Percentiles rank a stretch among this genome's conserved stretches.
phyloP scores from a whole-genome alignment of 2,888 invertebrate genomes.

The Auanema freiburgensis region DNA sequence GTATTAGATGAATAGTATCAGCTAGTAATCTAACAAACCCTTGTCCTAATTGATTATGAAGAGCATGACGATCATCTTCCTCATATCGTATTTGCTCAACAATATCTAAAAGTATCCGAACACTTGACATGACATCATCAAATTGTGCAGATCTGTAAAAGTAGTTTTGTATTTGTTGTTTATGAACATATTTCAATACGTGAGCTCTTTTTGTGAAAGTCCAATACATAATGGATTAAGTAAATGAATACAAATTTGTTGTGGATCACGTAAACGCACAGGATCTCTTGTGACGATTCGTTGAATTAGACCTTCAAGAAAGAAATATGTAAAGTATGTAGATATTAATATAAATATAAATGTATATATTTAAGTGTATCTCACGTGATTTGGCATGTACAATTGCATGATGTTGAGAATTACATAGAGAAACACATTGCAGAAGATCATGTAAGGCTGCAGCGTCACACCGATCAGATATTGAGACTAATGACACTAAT shows the following conservation, averaged over 20 bases:
- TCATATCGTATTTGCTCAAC: slow-evolving; percentile 62
- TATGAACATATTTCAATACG: slow-evolving; percentile 10
- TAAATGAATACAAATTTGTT: slow-evolving; percentile 55
- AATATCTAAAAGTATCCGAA: slow-evolving; percentile 58
- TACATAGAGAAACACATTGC: slow-evolving; percentile 49
- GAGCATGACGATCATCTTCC: slow-evolving; percentile 46
- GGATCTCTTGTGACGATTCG: slow-evolving; percentile 59
- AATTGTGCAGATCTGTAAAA: slow-evolving; percentile 55
- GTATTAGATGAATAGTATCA: too few species aligned
- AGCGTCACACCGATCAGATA: slow-evolving; percentile 60
- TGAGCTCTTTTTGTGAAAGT: slow-evolving; percentile 36
- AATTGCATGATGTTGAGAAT: slow-evolving; percentile 58
- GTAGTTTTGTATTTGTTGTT: not conserved
- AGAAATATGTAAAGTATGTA: too few species aligned
- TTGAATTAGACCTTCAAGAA: slow-evolving; percentile 57
- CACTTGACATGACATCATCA: slow-evolving; percentile 59
- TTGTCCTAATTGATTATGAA: slow-evolving; percentile 37
- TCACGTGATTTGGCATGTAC: slow-evolving; percentile 56
- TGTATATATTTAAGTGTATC: not conserved
- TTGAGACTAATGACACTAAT: slow-evolving; percentile 48
- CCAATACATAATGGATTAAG: slow-evolving; percentile 59
- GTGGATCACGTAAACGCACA: slow-evolving; percentile 50
- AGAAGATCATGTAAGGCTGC: slow-evolving; percentile 45
- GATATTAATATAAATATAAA: not conserved
- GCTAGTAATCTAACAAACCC: too few species aligned